Base-by-base conservation (phyloP, 2,888 invertebrate genomes). In the Anthophora plumipes region DNA sequence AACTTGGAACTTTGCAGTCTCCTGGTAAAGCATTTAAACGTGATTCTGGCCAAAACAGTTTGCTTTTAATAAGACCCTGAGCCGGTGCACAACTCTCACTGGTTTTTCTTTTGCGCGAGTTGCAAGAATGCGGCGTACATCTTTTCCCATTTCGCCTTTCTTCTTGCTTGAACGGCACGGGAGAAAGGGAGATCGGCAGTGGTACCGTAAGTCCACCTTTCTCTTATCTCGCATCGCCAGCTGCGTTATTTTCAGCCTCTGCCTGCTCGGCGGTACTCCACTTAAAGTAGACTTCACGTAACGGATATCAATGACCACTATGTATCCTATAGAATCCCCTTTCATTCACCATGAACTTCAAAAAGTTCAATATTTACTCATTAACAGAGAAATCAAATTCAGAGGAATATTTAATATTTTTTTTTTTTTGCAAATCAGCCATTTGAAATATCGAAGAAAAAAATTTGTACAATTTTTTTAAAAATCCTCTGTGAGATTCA, bases 201-300 rank as follows among this genome's bases (percentile, higher is more conserved):
- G 61, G 76, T 83, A 87, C 83, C 86, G 83, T 85, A 85, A 77
- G 78, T 85, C 83, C 84, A 86, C 89, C 89, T 90, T 90, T 90
- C 89, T 88, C 89, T 87, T 87, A 83, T 86, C 80, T 82, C 76
- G 79, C 61, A 78, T 52, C 60, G 39, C 41, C 78, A 50, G 80
- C 63, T 60, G 69, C 76, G 77, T 80, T 84, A 87, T 85, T 87
- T 83, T 80, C 82, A 75, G 73, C 54, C 64, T 66, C 66, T 52
- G 46, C 46, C 54, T 60, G 46, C 25, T 48, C 50, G 22, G 20
- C 11, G 64, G 11, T 73, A 77, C 55, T 81, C 73, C 60, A 67
- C 66, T 81, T 77, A 48, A 31, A 73, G 39, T 59, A 54, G 57
- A 73, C 52, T 73, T 69, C 60, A 20, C 31, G 14, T 17, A 7